Percentiles rank a stretch among this genome's conserved stretches.
phyloP scores from a whole-genome alignment of 2,888 invertebrate genomes.

The Elgonia sp. region DNA sequence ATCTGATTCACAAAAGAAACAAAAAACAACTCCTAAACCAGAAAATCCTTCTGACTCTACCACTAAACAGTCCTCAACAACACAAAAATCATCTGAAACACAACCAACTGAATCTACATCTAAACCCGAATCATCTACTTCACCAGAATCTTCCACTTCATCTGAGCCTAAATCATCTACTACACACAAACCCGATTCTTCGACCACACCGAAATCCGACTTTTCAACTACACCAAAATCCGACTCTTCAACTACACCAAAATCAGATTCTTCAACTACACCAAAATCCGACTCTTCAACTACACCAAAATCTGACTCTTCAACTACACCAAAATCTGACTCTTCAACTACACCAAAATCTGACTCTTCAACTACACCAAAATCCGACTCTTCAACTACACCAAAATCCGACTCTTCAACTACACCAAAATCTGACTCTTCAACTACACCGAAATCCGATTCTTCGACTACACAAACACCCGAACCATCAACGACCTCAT shows the following conservation, averaged over 20 bases:
- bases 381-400: conserved; percentile 6
- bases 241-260: conserved; percentile 16
- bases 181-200: conserved; percentile 12
- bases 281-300: neutral
- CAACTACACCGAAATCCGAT: conserved; percentile 35
- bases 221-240: conserved; percentile 40
- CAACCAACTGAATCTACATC: conserved; percentile 24
- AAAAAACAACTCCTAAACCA: neutral
- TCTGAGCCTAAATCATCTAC: neutral
- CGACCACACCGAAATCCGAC: conserved; percentile 7
- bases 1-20: conserved; percentile 1
- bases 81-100: conserved; percentile 31
- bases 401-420: conserved; percentile 28
- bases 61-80: neutral
- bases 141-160: neutral
- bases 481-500: too few species aligned
- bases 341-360: neutral
- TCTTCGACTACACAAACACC: conserved; percentile 18
- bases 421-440: conserved; percentile 24
- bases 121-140: conserved; percentile 25
- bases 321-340: neutral
- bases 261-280: conserved; percentile 16
- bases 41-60: neutral
- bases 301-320: conserved; percentile 19
- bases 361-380: neutral